phyloP scores from a whole-genome alignment of 2,797 vertebrate genomes.

The Ctenochaetus hawaiiensis region DNA sequence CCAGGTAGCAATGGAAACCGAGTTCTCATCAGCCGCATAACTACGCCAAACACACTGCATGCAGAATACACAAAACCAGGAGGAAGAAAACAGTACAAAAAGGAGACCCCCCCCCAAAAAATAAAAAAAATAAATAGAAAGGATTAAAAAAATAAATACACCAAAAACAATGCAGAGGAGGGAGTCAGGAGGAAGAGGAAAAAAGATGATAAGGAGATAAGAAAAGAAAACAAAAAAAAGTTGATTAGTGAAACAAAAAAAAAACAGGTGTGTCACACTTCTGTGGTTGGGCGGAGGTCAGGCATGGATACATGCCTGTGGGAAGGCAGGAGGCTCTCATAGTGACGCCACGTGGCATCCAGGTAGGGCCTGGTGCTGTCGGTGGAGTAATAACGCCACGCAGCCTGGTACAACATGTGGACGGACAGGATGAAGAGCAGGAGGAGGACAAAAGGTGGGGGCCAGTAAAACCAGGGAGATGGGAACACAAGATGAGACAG shows the following conservation, averaged over 20 bases:
- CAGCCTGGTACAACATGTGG: conserved; percentile 84
- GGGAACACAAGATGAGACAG: not conserved
- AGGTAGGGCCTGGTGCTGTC: conserved; percentile 86
- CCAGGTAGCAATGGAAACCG: conserved; percentile 99
- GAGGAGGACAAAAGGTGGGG: conserved; percentile 3
- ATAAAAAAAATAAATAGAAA: conserved; percentile 36
- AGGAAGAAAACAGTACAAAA: conserved; percentile 57
- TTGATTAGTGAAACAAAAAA: conserved; percentile 88
- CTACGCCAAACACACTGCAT: conserved; percentile 99
- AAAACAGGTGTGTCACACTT: conserved; percentile 74
- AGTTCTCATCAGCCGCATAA: conserved; percentile 99
- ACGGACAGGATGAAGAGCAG: conserved; percentile 40
- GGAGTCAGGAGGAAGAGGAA: conserved; percentile 46
- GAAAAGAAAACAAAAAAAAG: conserved; percentile 79
- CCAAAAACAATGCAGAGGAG: conserved; percentile 38
- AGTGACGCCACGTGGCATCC: conserved; percentile 89
- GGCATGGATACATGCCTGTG: conserved; percentile 91
- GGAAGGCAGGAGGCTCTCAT: conserved; percentile 89
- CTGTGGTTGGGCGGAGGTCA: conserved; percentile 67
- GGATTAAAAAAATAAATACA: conserved; percentile 39
- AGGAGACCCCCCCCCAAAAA: conserved; percentile 37
- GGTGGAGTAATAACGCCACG: conserved; percentile 91
- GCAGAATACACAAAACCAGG: conserved; percentile 83
- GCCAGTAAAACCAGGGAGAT: not conserved
- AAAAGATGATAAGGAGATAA: conserved; percentile 80